phyloP scores from a whole-genome alignment of 37 sponge, comb jelly and placozoan genomes.

The Tethya wilhelma region DNA sequence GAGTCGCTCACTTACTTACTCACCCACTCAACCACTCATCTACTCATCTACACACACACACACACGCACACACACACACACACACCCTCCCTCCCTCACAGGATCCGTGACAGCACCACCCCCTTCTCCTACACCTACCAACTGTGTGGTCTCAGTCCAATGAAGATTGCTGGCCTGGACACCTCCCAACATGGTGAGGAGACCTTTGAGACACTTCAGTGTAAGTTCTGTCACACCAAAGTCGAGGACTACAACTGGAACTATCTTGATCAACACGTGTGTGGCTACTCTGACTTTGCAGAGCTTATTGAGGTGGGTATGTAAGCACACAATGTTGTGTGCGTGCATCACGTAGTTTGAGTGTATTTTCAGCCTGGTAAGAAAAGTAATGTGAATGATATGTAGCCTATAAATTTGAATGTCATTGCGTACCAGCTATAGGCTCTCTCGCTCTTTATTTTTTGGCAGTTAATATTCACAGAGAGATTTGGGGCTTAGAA shows the following conservation, averaged over 20 bases:
- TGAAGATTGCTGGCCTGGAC: neutral
- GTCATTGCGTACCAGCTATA: too few species aligned
- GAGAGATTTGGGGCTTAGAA: too few species aligned
- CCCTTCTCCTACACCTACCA: constrained; percentile 27
- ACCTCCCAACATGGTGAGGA: neutral
- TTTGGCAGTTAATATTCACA: too few species aligned
- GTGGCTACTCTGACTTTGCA: constrained; percentile 68
- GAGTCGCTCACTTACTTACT: neutral
- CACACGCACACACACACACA: neutral
- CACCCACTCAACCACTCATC: neutral
- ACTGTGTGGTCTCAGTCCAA: constrained; percentile 11
- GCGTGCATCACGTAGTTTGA: too few species aligned
- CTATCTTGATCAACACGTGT: constrained; percentile 81
- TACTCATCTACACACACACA: too few species aligned
- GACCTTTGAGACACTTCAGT: neutral
- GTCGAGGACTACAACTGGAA: constrained; percentile 87
- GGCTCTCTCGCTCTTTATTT: too few species aligned
- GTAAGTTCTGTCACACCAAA: constrained; percentile 2
- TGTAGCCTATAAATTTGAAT: too few species aligned
- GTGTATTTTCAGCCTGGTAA: too few species aligned
- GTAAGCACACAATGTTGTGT: too few species aligned
- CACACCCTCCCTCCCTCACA: neutral
- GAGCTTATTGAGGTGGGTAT: constrained; percentile 61
- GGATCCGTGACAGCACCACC: neutral
- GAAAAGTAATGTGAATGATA: too few species aligned